Percentiles rank a stretch among this genome's conserved stretches.
phyloP scores from a whole-genome alignment of 1,140 invertebrate species.

The Ceratosolen fusciceps region DNA sequence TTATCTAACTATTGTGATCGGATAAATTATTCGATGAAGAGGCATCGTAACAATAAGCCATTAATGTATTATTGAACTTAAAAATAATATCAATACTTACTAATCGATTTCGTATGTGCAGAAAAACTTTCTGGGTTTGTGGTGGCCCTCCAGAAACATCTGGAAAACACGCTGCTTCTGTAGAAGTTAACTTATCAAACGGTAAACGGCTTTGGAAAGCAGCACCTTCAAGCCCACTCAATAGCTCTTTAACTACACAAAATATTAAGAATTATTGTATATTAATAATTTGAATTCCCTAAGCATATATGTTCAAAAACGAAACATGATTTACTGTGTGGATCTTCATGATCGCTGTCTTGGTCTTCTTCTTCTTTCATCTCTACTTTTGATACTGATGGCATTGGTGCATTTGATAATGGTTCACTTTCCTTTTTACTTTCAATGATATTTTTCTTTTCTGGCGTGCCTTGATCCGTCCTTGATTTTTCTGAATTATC shows the following conservation, averaged over 20 bases:
- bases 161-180: conserved; percentile 93
- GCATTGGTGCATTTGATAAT: conserved; percentile 52
- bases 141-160: conserved; percentile 87
- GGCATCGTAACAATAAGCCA: too few relatives aligned
- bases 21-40: background rate
- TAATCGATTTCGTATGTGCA: conserved; percentile 93
- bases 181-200: conserved; percentile 94
- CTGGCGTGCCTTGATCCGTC: conserved; percentile 68
- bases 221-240: conserved; percentile 87
- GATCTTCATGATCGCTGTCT: conserved; percentile 70
- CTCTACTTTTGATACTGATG: conserved; percentile 61
- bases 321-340: conserved; percentile 62
- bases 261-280: conserved; percentile 40
- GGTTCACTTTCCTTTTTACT: conserved; percentile 62
- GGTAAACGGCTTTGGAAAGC: conserved; percentile 94
- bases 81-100: conserved; percentile 69
- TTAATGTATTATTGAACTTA: too few relatives aligned
- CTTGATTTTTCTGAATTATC: conserved; percentile 78
- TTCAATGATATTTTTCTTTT: conserved; percentile 69
- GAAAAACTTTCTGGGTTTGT: conserved; percentile 90
- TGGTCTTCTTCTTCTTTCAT: conserved; percentile 68
- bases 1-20: conserved; percentile 1
- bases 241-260: conserved; percentile 67
- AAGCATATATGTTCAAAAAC: conserved; percentile 11
- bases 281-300: conserved; percentile 10